A percentile compares a stretch with the other conserved stretches of the same genome.
Conservation (phyloP, 1,140 invertebrate species). For the Zaprionus capensis region DNA sequence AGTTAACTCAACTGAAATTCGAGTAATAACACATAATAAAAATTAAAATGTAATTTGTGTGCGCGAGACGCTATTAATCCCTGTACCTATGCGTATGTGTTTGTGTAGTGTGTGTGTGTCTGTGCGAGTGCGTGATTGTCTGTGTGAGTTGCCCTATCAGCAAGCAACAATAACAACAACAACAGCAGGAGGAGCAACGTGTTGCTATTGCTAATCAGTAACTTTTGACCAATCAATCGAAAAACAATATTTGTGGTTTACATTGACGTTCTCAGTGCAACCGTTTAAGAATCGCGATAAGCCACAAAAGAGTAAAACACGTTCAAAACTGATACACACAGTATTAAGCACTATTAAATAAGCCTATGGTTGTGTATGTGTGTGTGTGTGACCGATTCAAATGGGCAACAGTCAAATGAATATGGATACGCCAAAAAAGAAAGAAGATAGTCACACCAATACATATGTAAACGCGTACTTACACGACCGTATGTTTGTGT, state of each 20-base stretch:
- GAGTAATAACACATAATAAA: slow-evolving; percentile 37
- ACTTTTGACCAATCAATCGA: slow-evolving; percentile 58
- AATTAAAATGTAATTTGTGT: slow-evolving; percentile 53
- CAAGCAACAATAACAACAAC: slow-evolving; percentile 10
- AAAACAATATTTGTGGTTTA: slow-evolving; percentile 45
- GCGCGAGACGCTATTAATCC: slow-evolving; percentile 44
- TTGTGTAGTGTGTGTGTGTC: slow-evolving; percentile 9
- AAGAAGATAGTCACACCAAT: slow-evolving; percentile 24
- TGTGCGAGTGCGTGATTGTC: slow-evolving; percentile 19
- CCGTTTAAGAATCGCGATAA: slow-evolving; percentile 37
- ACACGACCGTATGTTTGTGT: not conserved
- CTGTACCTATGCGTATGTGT: not conserved
- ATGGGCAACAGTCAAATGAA: slow-evolving; percentile 10
- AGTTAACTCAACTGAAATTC: slow-evolving; percentile 5
- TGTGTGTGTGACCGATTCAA: slow-evolving; percentile 16
- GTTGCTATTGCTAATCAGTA: slow-evolving; percentile 50
- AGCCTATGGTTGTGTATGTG: not conserved
- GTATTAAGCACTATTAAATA: slow-evolving; percentile 16
- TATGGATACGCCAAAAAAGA: slow-evolving; percentile 23
- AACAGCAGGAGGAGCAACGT: not conserved
- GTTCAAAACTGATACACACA: slow-evolving; percentile 1
- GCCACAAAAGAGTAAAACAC: slow-evolving; percentile 27
- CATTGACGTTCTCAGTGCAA: slow-evolving; percentile 32
- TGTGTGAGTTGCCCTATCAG: slow-evolving; percentile 57
- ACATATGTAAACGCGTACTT: not conserved